Evolutionary conservation across 2,888 invertebrate genomes (phyloP).

Genomic region (Heliothis peltigera): DNA sequence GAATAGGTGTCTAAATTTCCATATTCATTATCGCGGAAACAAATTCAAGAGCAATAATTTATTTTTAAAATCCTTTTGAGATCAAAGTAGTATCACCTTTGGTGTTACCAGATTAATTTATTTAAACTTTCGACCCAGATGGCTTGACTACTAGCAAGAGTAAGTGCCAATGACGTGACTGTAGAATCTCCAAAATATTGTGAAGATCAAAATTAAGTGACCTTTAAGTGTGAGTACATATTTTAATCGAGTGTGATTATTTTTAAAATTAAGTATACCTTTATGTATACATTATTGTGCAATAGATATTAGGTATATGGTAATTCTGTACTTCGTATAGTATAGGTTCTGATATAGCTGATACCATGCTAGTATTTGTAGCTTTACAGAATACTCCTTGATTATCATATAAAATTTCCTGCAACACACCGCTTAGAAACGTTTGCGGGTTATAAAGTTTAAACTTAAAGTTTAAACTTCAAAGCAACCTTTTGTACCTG

Average conservation of each 20-base stretch:
- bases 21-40: neutral
- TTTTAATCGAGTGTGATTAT: no score
- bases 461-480: neutral
- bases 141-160: neutral
- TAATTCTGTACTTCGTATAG: no score
- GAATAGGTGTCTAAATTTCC: neutral
- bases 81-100: neutral
- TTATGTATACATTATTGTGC: no score
- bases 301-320: no score
- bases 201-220: neutral
- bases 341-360: no score
- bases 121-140: neutral
- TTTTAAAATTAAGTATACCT: no score
- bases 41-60: neutral
- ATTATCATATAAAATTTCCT: no score
- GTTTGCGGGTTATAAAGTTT: no score
- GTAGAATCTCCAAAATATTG: neutral
- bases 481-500: neutral
- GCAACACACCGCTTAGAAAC: no score
- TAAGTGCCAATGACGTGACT: neutral
- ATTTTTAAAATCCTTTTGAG: neutral
- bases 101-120: neutral
- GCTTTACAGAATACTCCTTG: no score
- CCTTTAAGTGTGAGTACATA: no score
- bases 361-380: no score